Evolutionary conservation across 2,113 vertebrate genomes (phyloP).

Genomic region (Corythornis vintsioides): DNA sequence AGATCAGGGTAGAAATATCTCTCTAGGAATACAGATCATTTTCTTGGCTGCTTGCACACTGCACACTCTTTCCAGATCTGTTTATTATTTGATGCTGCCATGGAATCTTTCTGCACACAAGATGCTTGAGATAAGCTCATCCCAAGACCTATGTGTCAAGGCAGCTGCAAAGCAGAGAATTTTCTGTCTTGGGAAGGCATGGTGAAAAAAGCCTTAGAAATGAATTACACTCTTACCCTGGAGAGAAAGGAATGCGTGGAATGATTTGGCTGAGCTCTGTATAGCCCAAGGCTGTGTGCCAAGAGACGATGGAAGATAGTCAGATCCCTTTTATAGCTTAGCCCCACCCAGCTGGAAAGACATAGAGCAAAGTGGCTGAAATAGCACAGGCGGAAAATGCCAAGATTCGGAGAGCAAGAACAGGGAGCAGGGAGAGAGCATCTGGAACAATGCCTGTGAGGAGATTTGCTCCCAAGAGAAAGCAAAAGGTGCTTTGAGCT

Average conservation of each 20-base stretch:
- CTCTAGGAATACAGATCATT: neutral
- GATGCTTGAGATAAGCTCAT: constrained; percentile 32
- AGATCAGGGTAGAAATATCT: neutral
- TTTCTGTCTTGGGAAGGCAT: neutral
- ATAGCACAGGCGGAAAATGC: constrained; percentile 11
- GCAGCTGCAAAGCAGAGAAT: neutral
- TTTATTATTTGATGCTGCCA: constrained; percentile 21
- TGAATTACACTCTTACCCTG: neutral
- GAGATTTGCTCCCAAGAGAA: neutral
- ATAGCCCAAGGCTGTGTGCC: constrained; percentile 16
- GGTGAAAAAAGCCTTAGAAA: neutral
- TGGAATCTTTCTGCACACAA: constrained; percentile 15
- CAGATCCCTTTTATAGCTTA: constrained; percentile 20
- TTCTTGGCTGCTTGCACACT: neutral
- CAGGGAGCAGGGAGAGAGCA: neutral
- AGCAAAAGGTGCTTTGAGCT: neutral
- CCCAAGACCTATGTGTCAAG: constrained; percentile 11
- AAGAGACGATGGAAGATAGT: constrained; percentile 2
- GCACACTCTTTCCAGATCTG: neutral
- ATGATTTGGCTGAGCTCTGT: constrained; percentile 25
- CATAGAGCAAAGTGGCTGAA: neutral
- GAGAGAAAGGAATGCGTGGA: constrained; percentile 26
- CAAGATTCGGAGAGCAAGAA: neutral
- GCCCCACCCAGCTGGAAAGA: neutral
- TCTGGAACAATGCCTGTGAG: neutral